These are phyloP conservation scores for Chaetophractus vellerosus DNA, from an alignment of 2,797 vertebrate genomes.

Conservation along the genomic window DNA sequence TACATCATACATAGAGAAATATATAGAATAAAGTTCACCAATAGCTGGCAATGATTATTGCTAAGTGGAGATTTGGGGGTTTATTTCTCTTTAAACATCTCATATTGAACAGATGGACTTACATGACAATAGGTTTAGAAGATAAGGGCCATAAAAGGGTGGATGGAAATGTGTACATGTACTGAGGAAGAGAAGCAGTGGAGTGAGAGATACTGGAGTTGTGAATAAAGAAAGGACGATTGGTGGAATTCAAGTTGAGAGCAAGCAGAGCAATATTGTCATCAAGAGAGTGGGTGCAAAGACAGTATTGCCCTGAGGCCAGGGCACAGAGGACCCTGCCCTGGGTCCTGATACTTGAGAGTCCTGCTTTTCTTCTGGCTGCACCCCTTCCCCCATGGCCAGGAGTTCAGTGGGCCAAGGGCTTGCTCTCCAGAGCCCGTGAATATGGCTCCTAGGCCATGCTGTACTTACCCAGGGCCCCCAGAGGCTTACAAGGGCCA, in stretches of 20 bases:
- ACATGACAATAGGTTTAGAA: not conserved
- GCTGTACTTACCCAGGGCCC: not conserved
- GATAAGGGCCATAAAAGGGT: not conserved
- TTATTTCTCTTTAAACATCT: conserved; percentile 46
- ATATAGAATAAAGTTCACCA: not conserved
- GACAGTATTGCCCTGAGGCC: not conserved
- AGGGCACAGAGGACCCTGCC: not conserved
- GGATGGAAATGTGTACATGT: not conserved
- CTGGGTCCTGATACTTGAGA: not conserved
- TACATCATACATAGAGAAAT: not conserved
- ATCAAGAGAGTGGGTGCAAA: not conserved
- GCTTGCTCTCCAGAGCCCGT: not conserved
- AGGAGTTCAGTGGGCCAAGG: not conserved
- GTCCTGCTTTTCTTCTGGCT: not conserved
- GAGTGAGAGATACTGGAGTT: not conserved
- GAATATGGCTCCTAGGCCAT: too few species aligned
- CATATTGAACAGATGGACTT: not conserved
- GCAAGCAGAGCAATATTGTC: not conserved
- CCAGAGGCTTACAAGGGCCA: not conserved
- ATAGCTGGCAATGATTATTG: not conserved
- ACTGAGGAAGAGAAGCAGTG: not conserved
- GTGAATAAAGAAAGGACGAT: not conserved
- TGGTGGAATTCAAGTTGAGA: not conserved
- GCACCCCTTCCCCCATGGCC: not conserved
- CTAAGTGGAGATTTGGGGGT: not conserved